Percentiles rank a stretch among this genome's conserved stretches.
Conservation (phyloP, 2,113 vertebrate genomes). For the Sorex araneus region DNA sequence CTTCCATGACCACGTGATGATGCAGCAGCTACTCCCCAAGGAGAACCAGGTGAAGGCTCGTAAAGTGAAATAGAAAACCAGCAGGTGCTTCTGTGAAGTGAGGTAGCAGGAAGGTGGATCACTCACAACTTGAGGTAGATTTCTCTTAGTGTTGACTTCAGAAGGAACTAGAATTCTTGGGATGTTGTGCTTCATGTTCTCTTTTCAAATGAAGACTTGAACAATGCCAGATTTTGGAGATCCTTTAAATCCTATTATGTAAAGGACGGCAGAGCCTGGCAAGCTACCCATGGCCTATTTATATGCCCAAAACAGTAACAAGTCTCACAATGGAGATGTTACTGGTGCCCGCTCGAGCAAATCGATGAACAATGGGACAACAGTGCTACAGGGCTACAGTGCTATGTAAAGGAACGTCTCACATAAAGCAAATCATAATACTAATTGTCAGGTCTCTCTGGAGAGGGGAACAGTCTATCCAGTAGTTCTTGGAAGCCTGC, state of each 20-base stretch:
- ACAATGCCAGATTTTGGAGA: background rate
- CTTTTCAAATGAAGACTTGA: background rate
- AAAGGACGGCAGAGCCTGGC: too few species aligned
- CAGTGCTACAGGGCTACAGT: too few species aligned
- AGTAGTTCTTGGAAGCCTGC: too few species aligned
- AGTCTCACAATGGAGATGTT: too few species aligned
- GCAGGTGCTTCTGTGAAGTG: background rate
- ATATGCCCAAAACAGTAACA: too few species aligned
- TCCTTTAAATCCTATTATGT: background rate
- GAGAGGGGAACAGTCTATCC: too few species aligned
- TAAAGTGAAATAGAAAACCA: conserved; percentile 21
- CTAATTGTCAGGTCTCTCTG: background rate
- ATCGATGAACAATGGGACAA: too few species aligned
- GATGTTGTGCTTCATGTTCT: background rate
- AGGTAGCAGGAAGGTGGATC: background rate
- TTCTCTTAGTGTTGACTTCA: background rate
- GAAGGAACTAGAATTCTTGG: background rate
- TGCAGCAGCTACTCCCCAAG: conserved; percentile 4
- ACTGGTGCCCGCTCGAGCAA: too few species aligned
- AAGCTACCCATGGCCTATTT: too few species aligned
- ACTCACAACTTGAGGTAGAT: background rate
- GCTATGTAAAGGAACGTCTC: background rate
- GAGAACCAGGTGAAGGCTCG: background rate
- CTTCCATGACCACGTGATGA: conserved; percentile 10
- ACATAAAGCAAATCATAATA: background rate